Conservation (phyloP, 2,113 vertebrate species). For the Cottus gobio region DNA sequence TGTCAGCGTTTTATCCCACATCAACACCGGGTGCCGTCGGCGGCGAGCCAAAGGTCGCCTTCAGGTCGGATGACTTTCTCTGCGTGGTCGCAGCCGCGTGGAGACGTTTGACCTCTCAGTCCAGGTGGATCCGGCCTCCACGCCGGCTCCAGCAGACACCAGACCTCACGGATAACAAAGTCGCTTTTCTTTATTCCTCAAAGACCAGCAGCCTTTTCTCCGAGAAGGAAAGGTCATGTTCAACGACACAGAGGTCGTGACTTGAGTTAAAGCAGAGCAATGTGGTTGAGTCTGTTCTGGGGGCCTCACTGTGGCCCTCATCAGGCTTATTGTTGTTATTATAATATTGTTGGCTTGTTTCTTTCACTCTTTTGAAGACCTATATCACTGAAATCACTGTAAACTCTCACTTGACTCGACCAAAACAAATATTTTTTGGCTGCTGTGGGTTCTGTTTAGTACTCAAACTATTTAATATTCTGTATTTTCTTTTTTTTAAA, state of each 20-base stretch:
- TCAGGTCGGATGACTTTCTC: background rate
- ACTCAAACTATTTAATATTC: background rate
- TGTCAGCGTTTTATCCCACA: background rate
- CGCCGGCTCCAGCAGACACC: background rate
- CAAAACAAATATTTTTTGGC: background rate
- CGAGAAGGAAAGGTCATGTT: background rate
- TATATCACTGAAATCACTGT: background rate
- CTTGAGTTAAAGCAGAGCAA: slow-evolving; percentile 5
- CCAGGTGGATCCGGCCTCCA: background rate
- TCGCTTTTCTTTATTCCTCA: slow-evolving; percentile 1
- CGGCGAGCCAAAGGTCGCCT: background rate
- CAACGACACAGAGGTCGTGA: background rate
- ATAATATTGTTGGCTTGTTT: slow-evolving; percentile 4
- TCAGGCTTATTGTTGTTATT: background rate
- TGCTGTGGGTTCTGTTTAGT: background rate
- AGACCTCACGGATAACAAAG: background rate
- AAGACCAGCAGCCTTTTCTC: slow-evolving; percentile 13
- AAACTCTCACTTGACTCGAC: slow-evolving; percentile 1
- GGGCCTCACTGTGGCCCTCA: background rate
- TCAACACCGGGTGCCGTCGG: background rate
- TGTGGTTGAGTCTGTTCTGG: background rate
- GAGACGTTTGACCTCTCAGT: background rate
- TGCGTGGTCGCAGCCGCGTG: background rate
- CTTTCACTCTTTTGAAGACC: background rate
- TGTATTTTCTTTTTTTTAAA: too few species aligned